Conservation (phyloP, 2,797 vertebrate species). For the Sylvia borin region DNA sequence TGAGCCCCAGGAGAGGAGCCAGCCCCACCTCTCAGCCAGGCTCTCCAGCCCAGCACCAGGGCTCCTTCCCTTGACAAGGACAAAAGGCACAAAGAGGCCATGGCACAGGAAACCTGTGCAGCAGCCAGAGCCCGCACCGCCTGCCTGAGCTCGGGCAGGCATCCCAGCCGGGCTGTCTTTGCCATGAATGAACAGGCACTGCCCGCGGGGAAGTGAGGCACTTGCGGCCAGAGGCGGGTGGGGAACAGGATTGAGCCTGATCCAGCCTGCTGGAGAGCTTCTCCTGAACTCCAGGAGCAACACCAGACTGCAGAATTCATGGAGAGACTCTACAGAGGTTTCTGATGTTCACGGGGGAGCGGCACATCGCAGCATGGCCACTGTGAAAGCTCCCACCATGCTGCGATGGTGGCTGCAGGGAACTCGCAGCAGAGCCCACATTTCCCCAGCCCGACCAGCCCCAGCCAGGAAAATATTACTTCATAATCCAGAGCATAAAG, state of each 20-base stretch:
- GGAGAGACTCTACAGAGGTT: background rate
- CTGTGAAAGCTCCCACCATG: background rate
- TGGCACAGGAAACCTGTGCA: background rate
- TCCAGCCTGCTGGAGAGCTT: background rate
- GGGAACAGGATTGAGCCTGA: conserved; percentile 15
- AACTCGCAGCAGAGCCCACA: background rate
- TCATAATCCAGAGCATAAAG: conserved; percentile 13
- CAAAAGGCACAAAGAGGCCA: background rate
- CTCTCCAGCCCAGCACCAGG: background rate
- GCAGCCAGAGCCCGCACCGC: background rate
- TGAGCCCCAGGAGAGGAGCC: background rate
- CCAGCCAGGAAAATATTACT: conserved; percentile 61
- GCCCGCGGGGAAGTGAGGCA: background rate
- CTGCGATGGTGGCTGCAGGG: background rate
- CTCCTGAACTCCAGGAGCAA: background rate
- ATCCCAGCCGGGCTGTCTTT: background rate
- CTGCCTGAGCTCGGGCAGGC: background rate
- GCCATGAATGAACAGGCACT: conserved; percentile 23
- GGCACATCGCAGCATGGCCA: background rate
- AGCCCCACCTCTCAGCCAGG: background rate
- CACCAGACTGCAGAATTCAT: background rate
- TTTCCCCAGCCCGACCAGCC: background rate
- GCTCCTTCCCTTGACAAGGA: background rate
- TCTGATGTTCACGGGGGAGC: background rate
- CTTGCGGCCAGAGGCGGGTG: background rate